Percentiles rank a stretch among this genome's conserved stretches.
Evolutionary conservation across 2,797 vertebrate species (phyloP).

Genomic region (Anguilla megastoma): DNA sequence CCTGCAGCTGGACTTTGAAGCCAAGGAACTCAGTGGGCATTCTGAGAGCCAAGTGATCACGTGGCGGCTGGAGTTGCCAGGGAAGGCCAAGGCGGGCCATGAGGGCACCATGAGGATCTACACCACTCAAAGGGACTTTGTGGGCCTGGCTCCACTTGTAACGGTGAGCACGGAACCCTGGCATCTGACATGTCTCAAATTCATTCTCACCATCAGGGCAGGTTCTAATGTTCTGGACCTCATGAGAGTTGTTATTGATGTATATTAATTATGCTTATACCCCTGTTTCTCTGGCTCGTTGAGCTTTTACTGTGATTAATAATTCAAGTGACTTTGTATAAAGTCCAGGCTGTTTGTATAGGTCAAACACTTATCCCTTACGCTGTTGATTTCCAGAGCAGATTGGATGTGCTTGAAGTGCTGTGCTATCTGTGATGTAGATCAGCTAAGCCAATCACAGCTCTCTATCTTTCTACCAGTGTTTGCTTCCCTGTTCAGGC

Average conservation of each 20-base stretch:
- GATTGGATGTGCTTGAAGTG: neutral
- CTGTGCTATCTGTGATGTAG: neutral
- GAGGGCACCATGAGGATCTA: conserved; percentile 88
- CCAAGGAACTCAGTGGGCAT: conserved; percentile 79
- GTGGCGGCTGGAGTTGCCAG: conserved; percentile 88
- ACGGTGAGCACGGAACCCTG: conserved; percentile 77
- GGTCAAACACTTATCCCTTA: conserved; percentile 15
- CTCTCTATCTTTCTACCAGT: neutral
- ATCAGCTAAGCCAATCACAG: neutral
- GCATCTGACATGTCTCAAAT: neutral
- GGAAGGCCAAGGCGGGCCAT: conserved; percentile 62
- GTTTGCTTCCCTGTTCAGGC: neutral
- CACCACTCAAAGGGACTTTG: conserved; percentile 84
- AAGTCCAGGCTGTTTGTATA: neutral
- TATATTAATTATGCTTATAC: neutral
- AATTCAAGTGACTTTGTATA: neutral
- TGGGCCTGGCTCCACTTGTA: conserved; percentile 84
- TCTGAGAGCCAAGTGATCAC: conserved; percentile 84
- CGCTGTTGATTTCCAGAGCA: neutral
- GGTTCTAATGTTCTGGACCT: neutral
- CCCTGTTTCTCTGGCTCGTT: neutral
- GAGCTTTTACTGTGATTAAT: conserved; percentile 4
- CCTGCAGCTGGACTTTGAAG: conserved; percentile 89
- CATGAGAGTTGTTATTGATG: neutral
- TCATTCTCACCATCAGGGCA: neutral